phyloP scores from a whole-genome alignment of 2,888 invertebrate genomes.

The Volucella inflata region DNA sequence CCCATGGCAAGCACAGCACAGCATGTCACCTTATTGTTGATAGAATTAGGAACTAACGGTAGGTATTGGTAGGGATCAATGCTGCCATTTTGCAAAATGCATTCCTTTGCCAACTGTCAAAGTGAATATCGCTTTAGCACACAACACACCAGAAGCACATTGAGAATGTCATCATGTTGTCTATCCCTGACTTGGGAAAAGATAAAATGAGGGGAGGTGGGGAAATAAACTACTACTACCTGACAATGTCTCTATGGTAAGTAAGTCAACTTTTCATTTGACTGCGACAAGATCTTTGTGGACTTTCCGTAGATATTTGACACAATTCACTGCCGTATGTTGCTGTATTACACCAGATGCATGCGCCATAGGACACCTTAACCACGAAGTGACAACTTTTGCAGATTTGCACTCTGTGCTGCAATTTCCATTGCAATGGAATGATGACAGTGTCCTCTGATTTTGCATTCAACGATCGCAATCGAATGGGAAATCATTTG shows the following conservation, averaged over 20 bases:
- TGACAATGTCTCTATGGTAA: constrained; percentile 49
- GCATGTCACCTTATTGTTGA: constrained; percentile 48
- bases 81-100: constrained; percentile 23
- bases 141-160: constrained; percentile 26
- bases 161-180: constrained; percentile 34
- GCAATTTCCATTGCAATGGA: constrained; percentile 13
- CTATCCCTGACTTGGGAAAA: neutral
- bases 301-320: constrained; percentile 50
- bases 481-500: constrained; percentile 49
- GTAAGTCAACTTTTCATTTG: constrained; percentile 33
- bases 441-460: constrained; percentile 26
- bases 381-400: constrained; percentile 60
- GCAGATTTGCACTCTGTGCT: constrained; percentile 9
- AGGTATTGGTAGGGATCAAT: constrained; percentile 17
- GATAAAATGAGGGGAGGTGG: constrained; percentile 23
- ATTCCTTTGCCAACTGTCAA: constrained; percentile 44
- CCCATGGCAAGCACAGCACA: constrained; percentile 24
- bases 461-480: constrained; percentile 29
- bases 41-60: constrained; percentile 44
- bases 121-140: constrained; percentile 14
- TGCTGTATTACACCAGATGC: neutral
- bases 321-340: constrained; percentile 31
- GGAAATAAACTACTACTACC: constrained; percentile 35
- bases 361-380: constrained; percentile 29
- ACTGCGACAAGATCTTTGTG: constrained; percentile 31